Evolutionary conservation across 2,797 vertebrate species (phyloP).

Genomic region (Carapus acus): DNA sequence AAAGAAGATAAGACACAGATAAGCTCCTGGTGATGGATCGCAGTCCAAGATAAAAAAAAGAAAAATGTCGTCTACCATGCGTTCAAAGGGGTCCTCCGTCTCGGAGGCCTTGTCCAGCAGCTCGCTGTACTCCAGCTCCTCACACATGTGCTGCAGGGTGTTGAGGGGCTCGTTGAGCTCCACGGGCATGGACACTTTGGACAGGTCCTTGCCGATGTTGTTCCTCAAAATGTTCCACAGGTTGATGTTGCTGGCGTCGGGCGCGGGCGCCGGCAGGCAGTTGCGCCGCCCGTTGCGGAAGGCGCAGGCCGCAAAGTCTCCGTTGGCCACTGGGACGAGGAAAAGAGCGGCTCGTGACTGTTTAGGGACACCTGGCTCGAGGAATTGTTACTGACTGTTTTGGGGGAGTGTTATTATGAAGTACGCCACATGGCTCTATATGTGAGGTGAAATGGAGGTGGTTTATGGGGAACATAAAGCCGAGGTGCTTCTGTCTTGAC

Average conservation of each 20-base stretch:
- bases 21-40: no score
- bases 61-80: constrained; percentile 80
- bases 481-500: no score
- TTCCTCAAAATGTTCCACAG: constrained; percentile 99
- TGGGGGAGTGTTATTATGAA: no score
- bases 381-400: background rate
- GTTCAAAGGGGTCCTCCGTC: constrained; percentile 88
- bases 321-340: constrained; percentile 82
- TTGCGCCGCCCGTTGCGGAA: constrained; percentile 91
- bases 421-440: no score
- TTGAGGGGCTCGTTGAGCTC: constrained; percentile 98
- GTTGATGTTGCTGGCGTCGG: constrained; percentile 97
- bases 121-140: constrained; percentile 97
- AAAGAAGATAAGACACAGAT: no score
- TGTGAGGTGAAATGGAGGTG: no score
- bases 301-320: constrained; percentile 87
- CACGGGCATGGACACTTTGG: constrained; percentile 99
- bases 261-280: constrained; percentile 88
- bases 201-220: constrained; percentile 98
- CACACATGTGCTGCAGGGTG: constrained; percentile 97
- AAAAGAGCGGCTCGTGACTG: background rate
- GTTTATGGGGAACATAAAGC: no score
- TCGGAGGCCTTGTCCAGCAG: constrained; percentile 96
- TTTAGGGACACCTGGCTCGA: background rate
- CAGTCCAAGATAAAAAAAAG: no score